Conservation (phyloP, 1,140 invertebrate genomes). For the Pogonognathellus flavescens region DNA sequence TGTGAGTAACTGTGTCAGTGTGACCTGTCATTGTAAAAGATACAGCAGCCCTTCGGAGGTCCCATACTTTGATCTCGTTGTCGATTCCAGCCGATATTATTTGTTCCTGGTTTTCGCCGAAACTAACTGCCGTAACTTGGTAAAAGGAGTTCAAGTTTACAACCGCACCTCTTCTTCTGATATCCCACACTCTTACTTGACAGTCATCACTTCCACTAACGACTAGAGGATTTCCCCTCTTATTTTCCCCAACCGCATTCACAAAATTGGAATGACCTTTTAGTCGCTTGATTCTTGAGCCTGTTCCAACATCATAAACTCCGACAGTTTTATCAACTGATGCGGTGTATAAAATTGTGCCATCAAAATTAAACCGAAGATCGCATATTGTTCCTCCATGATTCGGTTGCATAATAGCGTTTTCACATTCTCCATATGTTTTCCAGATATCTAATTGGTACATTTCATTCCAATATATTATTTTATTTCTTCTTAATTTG, state of each 20-base stretch:
- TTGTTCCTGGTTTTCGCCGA: conserved; percentile 96
- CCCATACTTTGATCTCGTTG: conserved; percentile 98
- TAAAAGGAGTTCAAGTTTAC: conserved; percentile 87
- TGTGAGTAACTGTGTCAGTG: conserved; percentile 93
- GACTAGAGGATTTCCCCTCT: conserved; percentile 89
- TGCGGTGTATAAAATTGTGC: conserved; percentile 88
- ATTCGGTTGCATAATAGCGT: conserved; percentile 87
- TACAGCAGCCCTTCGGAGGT: conserved; percentile 90
- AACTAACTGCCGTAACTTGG: conserved; percentile 90
- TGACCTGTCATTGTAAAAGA: conserved; percentile 90
- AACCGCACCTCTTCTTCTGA: conserved; percentile 82
- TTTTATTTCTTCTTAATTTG: too few relatives aligned
- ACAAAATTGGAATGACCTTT: conserved; percentile 88
- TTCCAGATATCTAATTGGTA: conserved; percentile 81
- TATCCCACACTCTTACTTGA: conserved; percentile 92
- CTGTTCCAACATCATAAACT: conserved; percentile 93
- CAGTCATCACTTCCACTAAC: conserved; percentile 97
- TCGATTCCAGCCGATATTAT: conserved; percentile 92
- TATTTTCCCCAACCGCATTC: conserved; percentile 83
- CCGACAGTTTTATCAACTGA: conserved; percentile 96
- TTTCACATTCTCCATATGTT: conserved; percentile 98
- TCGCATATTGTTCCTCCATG: conserved; percentile 98
- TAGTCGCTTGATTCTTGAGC: conserved; percentile 89
- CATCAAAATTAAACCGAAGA: conserved; percentile 95
- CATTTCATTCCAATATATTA: too few relatives aligned